Base-by-base conservation (phyloP, 1,140 invertebrate species). In the Theocolax elegans region DNA sequence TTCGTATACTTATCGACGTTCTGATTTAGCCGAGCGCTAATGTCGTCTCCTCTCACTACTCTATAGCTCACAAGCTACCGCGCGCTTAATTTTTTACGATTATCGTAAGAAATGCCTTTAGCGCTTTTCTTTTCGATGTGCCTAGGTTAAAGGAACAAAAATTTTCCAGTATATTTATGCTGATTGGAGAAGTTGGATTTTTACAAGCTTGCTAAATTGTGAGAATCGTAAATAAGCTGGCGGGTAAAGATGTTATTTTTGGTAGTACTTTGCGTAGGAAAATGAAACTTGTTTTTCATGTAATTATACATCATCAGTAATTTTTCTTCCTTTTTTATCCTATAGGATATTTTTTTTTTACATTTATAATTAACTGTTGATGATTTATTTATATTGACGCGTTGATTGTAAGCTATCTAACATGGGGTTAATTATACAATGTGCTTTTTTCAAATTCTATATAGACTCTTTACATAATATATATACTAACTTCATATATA, bases 131-230 rank as follows among this genome's bases (percentile, higher is more conserved):
- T n/a, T n/a, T n/a, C n/a, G n/a, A n/a, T n/a, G n/a, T n/a, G n/a
- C n/a, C n/a, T n/a, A n/a, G n/a, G n/a, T n/a, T n/a, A n/a, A n/a
- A n/a, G n/a, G n/a, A n/a, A n/a, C n/a, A n/a, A n/a, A n/a, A n/a
- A n/a, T n/a, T n/a, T n/a, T n/a, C n/a, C n/a, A n/a, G n/a, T n/a
- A 23, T 59, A 19, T 62, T 62, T 48, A 62, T 62, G 59, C 40
- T 62, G 42, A 62, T 62, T 62, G 25, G 59, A 31, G 48, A 62
- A 19, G 25, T 8, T 1, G 1, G 9, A 27, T 10, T 62, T 44
- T 60, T 40, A 19, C n/a, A n/a, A n/a, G n/a, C n/a, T n/a, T 13
- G 29, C 17, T 1, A 23, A n/a, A 27, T 42, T 12, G 0, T 17
- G 19, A 21, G 56, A 23, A n/a, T 27, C 38, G 38, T 62, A 48